Evolutionary conservation across 2,113 vertebrate genomes (phyloP), one percentile per base, ranked within the genome.

Genomic region (Dasyprocta punctata): DNA sequence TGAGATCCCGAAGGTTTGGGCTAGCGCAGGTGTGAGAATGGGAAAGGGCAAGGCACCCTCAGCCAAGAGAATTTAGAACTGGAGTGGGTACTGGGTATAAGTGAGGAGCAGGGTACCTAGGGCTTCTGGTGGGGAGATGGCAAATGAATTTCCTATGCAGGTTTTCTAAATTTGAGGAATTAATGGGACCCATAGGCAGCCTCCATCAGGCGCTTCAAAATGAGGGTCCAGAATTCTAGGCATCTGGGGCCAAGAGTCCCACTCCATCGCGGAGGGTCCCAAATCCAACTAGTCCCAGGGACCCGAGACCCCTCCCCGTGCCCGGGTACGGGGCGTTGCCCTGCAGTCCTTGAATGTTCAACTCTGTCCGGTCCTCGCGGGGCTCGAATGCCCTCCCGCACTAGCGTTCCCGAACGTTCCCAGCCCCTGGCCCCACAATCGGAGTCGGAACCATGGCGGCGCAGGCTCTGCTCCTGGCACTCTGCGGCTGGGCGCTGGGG

Each of bases 401-500:
- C 41, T 11, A 22, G 10, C 1, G 22, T 7, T 91, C 56, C 52
- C n/a, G 44, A 88, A 33, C 0, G 82, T 75, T 47, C 89, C 6
- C 8, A n/a, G 36, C 30, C 77, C 19, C 33, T 2, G 16, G 75
- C 30, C 41, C 78, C 47, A 80, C 77, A 80, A 54, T 80, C 30
- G 47, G 49, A 24, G 77, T 20, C 9, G 2, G 38, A 4, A 54
- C 7, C 7, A 96, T 92, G 93, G 91, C 41, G 0, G 26, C 24
- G 2, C 4, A 0, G 47, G 69, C 84, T 41, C 33, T 4, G 77
- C 63, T 67, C 7, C 58, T 97, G 86, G 65, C 12, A 6, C 54
- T 98, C 41, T 96, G 95, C 41, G 93, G 13, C 60, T 60, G 86
- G 81, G 38, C 22, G 5, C 65, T 73, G 85, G 47, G 5, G 28